A percentile compares a stretch with the other conserved stretches of the same genome.
These are phyloP conservation scores for Triplophysa bombifrons DNA, from an alignment of 2,797 vertebrate genomes.

Conservation along the genomic window DNA sequence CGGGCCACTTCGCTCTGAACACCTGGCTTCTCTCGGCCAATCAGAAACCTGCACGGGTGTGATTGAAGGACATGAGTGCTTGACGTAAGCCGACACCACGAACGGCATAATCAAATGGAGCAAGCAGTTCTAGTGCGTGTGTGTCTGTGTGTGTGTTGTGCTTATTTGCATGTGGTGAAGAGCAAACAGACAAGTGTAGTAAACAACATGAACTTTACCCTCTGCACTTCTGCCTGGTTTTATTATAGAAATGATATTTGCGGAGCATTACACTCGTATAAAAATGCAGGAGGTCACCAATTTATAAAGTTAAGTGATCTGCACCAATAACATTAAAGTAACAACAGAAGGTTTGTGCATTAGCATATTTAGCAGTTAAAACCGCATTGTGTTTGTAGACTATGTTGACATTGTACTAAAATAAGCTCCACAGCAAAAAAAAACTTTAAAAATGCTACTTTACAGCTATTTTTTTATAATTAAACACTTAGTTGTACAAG, in stretches of 20 bases:
- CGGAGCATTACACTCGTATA: too few species aligned
- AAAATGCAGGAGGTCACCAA: too few species aligned
- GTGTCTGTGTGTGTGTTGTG: background rate
- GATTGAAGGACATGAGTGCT: conserved; percentile 25
- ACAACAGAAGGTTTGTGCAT: too few species aligned
- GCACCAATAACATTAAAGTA: too few species aligned
- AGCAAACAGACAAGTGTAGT: conserved; percentile 7
- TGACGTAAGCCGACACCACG: background rate
- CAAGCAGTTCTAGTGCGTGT: conserved; percentile 28
- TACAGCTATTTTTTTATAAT: too few species aligned
- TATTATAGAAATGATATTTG: background rate
- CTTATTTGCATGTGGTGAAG: conserved; percentile 59
- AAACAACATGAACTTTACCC: background rate
- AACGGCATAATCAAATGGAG: conserved; percentile 6
- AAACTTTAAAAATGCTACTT: too few species aligned
- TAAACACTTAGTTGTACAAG: too few species aligned
- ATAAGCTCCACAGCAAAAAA: too few species aligned
- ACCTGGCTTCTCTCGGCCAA: conserved; percentile 91
- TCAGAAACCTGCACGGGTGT: conserved; percentile 80
- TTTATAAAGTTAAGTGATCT: too few species aligned
- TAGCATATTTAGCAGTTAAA: too few species aligned
- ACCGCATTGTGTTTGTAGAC: too few species aligned
- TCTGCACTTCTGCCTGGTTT: background rate
- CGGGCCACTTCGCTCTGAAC: conserved; percentile 91
- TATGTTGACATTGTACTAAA: too few species aligned